Percentiles rank a stretch among this genome's conserved stretches.
Evolutionary conservation across 2,888 invertebrate species (phyloP).

Genomic region (Heliconius erato): DNA sequence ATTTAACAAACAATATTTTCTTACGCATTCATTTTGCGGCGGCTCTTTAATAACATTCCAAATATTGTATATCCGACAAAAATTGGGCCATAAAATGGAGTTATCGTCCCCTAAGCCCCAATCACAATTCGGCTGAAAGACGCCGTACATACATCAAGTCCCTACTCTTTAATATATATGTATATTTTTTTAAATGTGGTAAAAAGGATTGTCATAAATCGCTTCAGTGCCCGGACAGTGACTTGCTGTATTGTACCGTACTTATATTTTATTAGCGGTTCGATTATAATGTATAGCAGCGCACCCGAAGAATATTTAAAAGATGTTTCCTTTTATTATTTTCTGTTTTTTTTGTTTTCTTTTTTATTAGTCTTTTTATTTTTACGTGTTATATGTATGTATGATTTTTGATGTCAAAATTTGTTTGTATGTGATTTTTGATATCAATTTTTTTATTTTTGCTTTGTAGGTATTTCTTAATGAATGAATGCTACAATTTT

Average conservation of each 20-base stretch:
- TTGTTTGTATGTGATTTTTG: no score
- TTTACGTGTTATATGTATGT: no score
- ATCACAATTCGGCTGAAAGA: conserved; percentile 78
- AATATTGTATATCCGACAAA: conserved; percentile 80
- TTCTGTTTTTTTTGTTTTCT: neutral
- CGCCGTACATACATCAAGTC: conserved; percentile 76
- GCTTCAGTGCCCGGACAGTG: conserved; percentile 63
- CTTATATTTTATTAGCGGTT: conserved; percentile 56
- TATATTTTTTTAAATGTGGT: conserved; percentile 59
- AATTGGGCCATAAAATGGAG: conserved; percentile 80
- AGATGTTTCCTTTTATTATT: neutral
- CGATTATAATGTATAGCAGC: conserved; percentile 49
- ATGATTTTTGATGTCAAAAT: no score
- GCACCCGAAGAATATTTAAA: conserved; percentile 38
- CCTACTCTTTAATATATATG: conserved; percentile 52
- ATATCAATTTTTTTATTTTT: no score
- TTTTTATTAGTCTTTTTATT: neutral
- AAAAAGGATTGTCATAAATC: conserved; percentile 76
- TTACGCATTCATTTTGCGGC: conserved; percentile 22
- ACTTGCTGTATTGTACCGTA: conserved; percentile 60
- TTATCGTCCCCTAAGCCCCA: conserved; percentile 81
- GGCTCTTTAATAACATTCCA: conserved; percentile 71
- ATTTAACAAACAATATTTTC: neutral
- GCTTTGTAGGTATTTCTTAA: no score
- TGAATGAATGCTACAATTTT: no score